Conservation (phyloP, 2,113 vertebrate species). For the Solea solea region DNA sequence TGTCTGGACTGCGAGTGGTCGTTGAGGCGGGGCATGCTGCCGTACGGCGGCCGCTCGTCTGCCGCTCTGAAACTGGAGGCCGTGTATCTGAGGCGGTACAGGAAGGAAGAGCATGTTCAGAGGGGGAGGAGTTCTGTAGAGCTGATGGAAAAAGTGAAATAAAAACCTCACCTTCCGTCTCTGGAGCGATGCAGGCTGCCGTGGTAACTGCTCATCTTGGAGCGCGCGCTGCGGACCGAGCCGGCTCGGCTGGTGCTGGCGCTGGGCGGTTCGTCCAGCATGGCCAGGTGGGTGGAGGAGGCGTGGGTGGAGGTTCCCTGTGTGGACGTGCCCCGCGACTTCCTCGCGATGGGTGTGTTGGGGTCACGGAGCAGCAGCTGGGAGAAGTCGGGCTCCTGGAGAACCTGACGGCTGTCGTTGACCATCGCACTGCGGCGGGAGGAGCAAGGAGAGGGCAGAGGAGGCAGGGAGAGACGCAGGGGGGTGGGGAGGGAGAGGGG, state of each 20-base stretch:
- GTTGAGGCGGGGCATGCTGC: conserved; percentile 89
- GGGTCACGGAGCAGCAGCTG: conserved; percentile 94
- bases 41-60: conserved; percentile 88
- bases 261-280: conserved; percentile 91
- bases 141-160: rapidly evolving
- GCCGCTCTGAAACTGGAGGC: conserved; percentile 87
- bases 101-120: neutral
- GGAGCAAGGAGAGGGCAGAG: conserved; percentile 15
- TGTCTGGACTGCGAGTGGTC: conserved; percentile 72
- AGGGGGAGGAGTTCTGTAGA: neutral
- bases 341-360: conserved; percentile 89
- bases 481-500: conserved; percentile 51
- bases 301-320: conserved; percentile 98
- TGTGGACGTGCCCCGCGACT: conserved; percentile 94
- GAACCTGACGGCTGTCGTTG: conserved; percentile 91
- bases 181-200: conserved; percentile 92
- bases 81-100: conserved; percentile 82
- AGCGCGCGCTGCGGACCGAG: conserved; percentile 90
- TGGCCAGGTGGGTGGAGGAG: conserved; percentile 94
- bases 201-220: conserved; percentile 95
- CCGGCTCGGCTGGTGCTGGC: conserved; percentile 87
- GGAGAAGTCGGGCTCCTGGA: conserved; percentile 96
- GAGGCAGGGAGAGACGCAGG: conserved; percentile 49
- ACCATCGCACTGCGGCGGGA: conserved; percentile 78
- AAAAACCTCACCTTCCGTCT: conserved; percentile 87